Evolutionary conservation across 2,113 vertebrate species (phyloP).

Genomic region (Sylvilagus bachmani): DNA sequence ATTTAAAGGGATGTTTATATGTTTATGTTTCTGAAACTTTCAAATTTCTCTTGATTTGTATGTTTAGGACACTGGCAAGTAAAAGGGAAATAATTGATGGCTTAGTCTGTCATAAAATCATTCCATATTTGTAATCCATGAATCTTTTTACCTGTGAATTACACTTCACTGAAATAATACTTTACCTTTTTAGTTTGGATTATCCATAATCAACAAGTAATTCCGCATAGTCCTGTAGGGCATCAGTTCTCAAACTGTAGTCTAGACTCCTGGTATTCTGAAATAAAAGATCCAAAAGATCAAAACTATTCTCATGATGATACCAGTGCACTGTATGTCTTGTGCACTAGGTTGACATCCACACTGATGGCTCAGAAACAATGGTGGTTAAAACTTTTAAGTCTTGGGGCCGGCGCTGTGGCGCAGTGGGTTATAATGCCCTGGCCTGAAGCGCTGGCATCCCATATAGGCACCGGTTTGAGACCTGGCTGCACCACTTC

Average conservation of each 20-base stretch:
- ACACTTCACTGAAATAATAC: neutral
- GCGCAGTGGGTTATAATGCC: too few species aligned
- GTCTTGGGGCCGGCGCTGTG: too few species aligned
- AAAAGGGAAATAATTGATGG: neutral
- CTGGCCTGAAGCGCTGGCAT: too few species aligned
- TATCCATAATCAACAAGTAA: neutral
- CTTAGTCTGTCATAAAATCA: neutral
- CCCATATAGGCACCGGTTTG: too few species aligned
- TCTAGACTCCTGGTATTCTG: neutral
- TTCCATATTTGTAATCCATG: neutral
- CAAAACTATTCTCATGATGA: rapidly evolving
- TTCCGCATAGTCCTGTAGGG: neutral
- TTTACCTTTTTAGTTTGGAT: neutral
- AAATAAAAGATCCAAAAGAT: neutral
- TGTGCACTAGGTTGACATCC: neutral
- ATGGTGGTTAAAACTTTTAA: neutral
- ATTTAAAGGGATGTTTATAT: neutral
- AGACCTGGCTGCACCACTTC: too few species aligned
- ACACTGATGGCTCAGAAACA: neutral
- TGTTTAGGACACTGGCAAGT: neutral
- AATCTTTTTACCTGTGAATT: neutral
- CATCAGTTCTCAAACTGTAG: neutral
- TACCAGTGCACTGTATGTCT: neutral
- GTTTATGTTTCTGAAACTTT: neutral
- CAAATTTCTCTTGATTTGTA: neutral